Evolutionary conservation across 2,888 invertebrate species (phyloP), one percentile per base, ranked within the genome.

Genomic region (Drosophila lacicola): DNA sequence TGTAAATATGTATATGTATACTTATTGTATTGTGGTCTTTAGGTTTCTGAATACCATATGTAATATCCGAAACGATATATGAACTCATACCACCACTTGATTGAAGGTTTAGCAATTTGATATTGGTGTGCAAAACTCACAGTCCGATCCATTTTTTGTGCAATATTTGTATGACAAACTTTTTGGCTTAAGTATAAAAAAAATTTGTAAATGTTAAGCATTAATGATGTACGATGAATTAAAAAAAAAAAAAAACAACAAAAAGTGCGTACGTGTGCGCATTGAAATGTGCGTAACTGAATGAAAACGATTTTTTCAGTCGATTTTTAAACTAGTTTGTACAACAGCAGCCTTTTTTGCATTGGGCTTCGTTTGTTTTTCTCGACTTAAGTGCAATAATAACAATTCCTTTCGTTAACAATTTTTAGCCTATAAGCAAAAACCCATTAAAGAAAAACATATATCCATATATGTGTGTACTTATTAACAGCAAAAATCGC

Each of bases 71-170:
- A 34, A 39, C 33, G 51, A 47, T 54, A 47, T 57, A 55, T 53
- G 69, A 89, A 83, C 84, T 78, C 74, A 89, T 84, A 84, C 89
- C 89, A 89, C 78, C 88, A 87, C 68, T 81, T 69, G 69, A 87
- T 84, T 81, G 70, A 87, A 76, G 85, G 78, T 79, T 82, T 71
- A 79, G 81, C 80, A 70, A 82, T 83, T 72, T 74, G 65, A 72
- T 78, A 79, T 74, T 74, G 83, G 74, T 72, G 68, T 77, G 77
- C 85, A 76, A 82, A 77, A 85, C 76, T 85, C 74, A 80, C 74
- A 82, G 90, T 90, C 88, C 88, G 88, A 88, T 88, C 88, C 88
- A 88, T 88, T 90, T 88, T 80, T 88, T 88, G 84, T 89, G 87
- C 89, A 89, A 89, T 88, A 90, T 88, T 87, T 87, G 87, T 87